Evolutionary conservation across 2,113 vertebrate genomes (phyloP).

Genomic region (Corythoichthys haematopterus): DNA sequence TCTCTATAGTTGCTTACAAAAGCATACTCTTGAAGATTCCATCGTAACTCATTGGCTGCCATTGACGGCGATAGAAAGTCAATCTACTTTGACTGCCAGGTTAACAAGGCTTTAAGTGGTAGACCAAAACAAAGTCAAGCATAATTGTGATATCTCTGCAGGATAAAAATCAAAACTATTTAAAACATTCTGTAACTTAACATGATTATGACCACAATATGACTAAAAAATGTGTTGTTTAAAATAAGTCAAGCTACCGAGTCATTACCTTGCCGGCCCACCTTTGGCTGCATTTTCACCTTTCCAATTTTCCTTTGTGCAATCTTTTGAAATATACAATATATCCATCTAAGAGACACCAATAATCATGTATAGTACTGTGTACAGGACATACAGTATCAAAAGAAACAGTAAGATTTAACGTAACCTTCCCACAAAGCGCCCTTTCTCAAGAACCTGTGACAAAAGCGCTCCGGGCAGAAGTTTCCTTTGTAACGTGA

Average conservation of each 20-base stretch:
- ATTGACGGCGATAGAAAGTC: no score
- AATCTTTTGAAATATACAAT: no score
- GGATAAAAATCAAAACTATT: background rate
- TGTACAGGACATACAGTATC: background rate
- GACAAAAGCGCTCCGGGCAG: conserved; percentile 72
- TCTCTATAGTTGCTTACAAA: no score
- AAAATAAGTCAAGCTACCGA: background rate
- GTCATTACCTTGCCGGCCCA: background rate
- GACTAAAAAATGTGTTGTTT: background rate
- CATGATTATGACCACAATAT: background rate
- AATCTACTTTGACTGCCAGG: no score
- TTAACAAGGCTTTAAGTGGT: no score
- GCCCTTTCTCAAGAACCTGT: conserved; percentile 38
- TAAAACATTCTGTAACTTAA: no score
- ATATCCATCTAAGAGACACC: no score
- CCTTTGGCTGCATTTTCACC: background rate
- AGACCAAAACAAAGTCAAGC: no score
- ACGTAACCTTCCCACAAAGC: conserved; percentile 38
- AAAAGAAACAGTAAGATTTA: conserved; percentile 43
- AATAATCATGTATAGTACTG: no score
- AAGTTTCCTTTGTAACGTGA: conserved; percentile 51
- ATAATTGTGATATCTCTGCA: background rate
- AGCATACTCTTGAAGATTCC: no score
- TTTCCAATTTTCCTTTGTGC: background rate
- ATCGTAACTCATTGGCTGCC: no score